A percentile compares a stretch with the other conserved stretches of the same genome.
These are phyloP conservation scores for Pithys albifrons DNA, from an alignment of 2,113 vertebrate genomes.

Conservation along the genomic window DNA sequence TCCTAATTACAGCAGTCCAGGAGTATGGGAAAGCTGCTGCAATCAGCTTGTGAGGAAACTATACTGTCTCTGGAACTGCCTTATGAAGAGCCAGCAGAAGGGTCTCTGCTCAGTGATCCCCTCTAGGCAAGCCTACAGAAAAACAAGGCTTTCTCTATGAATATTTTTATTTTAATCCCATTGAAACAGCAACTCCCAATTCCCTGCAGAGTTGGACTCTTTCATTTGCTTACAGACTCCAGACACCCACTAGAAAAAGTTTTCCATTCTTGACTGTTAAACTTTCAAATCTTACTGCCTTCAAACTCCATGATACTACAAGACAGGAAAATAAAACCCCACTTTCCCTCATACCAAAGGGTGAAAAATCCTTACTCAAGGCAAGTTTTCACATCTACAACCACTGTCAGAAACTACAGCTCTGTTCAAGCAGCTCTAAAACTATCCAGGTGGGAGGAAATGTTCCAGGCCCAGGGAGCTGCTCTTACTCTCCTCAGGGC, in stretches of 20 bases:
- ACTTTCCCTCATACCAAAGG: background rate
- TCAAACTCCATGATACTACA: background rate
- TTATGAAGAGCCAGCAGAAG: background rate
- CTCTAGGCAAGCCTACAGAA: background rate
- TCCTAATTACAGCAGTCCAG: background rate
- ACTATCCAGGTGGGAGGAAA: background rate
- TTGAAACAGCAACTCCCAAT: background rate
- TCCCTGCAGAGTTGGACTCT: background rate
- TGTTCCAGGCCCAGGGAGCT: background rate
- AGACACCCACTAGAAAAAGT: background rate
- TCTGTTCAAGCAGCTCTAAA: background rate
- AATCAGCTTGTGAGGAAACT: background rate
- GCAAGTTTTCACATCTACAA: background rate
- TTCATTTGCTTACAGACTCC: background rate
- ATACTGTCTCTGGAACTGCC: background rate
- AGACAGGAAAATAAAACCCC: background rate
- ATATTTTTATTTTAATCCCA: background rate
- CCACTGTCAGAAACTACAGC: background rate
- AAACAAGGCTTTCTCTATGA: background rate
- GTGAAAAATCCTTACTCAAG: background rate
- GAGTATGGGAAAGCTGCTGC: background rate
- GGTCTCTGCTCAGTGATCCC: background rate
- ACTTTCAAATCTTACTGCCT: background rate
- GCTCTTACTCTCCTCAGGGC: background rate
- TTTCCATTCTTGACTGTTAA: background rate